Evolutionary conservation across 2,113 vertebrate genomes (phyloP), one percentile per base, ranked within the genome.

Genomic region (Bambusicola thoracicus): DNA sequence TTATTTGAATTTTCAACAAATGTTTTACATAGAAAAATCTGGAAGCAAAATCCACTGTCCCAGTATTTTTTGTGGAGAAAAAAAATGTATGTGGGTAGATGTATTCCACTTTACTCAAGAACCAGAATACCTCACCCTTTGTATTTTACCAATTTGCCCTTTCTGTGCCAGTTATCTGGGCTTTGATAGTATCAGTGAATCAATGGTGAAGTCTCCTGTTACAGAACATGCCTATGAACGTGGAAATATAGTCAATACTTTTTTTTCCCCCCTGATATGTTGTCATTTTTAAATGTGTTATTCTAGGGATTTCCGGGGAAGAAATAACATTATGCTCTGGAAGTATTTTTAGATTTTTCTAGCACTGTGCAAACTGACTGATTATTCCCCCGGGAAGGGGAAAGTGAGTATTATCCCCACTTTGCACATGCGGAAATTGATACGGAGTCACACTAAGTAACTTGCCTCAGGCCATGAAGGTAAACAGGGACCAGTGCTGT

Each of bases 1-100:
- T 58, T 66, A 48, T 44, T 74, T 74, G 40, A 46, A 77, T 80
- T 88, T 95, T 79, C 55, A 73, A 27, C 38, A 36, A 83, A 82
- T 29, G 17, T 58, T 81, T 93, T 66, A 55, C 36, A 36, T 8
- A 66, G 66, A 59, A 87, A 48, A 74, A 89, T 20, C 0, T 0
- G 14, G 51, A 12, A 68, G 30, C 5, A 63, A 90, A 89, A 72
- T 74, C 55, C 11, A 29, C 8, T 1, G 1, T 43, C 27, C 34
- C 22, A 51, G 27, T 77, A 48, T 49, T 79, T 66, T 19, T 76
- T 5, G n/a, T 8, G 20, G 66, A 90, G 17, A 61, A 30, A 30
- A 7, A 21, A 20, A 21, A 48, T 21, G 43, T 63, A 46, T 65
- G 27, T 34, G 25, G 12, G 40, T 38, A 12, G 14, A 91, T 32